phyloP scores from a whole-genome alignment of 2,888 invertebrate genomes.

The Eulithis prunata region DNA sequence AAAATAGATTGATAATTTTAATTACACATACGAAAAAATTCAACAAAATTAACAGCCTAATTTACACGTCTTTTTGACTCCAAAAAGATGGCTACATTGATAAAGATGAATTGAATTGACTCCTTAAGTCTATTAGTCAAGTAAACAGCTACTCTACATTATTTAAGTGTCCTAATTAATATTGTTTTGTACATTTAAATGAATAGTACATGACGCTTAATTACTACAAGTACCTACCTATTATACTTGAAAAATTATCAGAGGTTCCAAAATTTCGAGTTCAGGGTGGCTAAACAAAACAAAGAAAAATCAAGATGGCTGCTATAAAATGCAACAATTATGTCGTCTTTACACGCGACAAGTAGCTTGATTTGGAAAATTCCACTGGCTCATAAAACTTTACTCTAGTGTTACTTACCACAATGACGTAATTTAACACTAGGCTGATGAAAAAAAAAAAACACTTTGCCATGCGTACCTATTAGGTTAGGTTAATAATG shows the following conservation, averaged over 20 bases:
- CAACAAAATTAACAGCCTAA: constrained; percentile 29
- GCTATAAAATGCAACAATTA: constrained; percentile 1
- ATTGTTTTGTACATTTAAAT: constrained; percentile 14
- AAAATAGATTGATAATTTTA: constrained; percentile 47
- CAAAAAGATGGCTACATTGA: constrained; percentile 24
- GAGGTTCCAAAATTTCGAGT: not conserved
- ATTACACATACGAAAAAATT: constrained; percentile 42
- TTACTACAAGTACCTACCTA: not conserved
- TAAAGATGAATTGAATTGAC: constrained; percentile 17
- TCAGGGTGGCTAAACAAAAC: not conserved
- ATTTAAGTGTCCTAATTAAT: constrained; percentile 1
- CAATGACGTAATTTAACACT: not conserved
- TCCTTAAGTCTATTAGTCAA: constrained; percentile 27
- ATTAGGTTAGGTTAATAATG: too few relatives aligned
- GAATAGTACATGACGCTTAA: not conserved
- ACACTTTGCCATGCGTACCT: too few relatives aligned
- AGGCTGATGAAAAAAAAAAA: not conserved
- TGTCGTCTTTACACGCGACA: not conserved
- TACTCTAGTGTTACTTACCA: not conserved
- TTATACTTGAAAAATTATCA: too few relatives aligned
- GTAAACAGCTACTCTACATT: constrained; percentile 13
- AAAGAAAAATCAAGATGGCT: constrained; percentile 13
- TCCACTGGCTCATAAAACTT: not conserved
- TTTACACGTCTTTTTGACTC: constrained; percentile 20
- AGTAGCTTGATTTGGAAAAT: not conserved